These are phyloP conservation scores for Tricholaema leucomelas DNA, from an alignment of 2,113 vertebrate genomes.

Conservation along the genomic window DNA sequence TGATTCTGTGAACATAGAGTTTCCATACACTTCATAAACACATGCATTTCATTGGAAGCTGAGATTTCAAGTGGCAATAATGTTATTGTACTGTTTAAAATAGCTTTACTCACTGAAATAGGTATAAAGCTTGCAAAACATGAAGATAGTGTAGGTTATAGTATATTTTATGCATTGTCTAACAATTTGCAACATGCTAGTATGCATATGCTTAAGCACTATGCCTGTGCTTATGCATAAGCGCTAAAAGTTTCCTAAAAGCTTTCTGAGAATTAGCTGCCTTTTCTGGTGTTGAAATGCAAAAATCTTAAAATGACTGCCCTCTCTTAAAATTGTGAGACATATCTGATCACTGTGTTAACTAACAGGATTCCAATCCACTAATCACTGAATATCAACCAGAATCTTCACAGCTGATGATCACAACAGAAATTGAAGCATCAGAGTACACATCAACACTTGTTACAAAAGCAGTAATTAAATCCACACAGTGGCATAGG, in stretches of 20 bases:
- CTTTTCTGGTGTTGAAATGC: not conserved
- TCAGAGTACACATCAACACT: not conserved
- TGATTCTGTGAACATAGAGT: too few relatives aligned
- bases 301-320: not conserved
- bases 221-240: not conserved
- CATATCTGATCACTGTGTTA: not conserved
- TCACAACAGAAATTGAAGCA: not conserved
- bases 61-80: slow-evolving; percentile 4
- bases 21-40: not conserved
- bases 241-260: not conserved
- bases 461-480: not conserved
- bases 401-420: too few relatives aligned
- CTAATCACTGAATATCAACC: not conserved
- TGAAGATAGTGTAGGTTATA: not conserved
- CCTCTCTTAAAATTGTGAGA: not conserved
- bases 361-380: not conserved
- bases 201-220: not conserved
- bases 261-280: not conserved
- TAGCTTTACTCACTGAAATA: slow-evolving; percentile 2
- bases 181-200: not conserved
- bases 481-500: not conserved
- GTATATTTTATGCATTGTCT: not conserved
- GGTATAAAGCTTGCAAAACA: not conserved
- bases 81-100: slow-evolving; percentile 26
- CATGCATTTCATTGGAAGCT: not conserved